Evolutionary conservation across 2,113 vertebrate genomes (phyloP), one percentile per base, ranked within the genome.

Genomic region (Nothobranchius furzeri): DNA sequence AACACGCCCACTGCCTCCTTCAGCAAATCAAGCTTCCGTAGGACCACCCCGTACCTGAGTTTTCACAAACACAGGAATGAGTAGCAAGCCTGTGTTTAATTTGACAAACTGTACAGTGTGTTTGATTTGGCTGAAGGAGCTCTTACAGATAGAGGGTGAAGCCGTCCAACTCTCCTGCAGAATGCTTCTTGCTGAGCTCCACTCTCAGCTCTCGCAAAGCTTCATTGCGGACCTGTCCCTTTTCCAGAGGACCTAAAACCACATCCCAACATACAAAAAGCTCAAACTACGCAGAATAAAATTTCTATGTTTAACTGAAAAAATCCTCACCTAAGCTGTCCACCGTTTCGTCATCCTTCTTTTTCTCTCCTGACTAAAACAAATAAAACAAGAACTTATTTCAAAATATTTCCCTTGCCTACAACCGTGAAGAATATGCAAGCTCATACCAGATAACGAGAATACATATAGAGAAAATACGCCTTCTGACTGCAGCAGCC

Each of bases 391-490:
- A 51, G 40, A 12, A 4, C 1, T 71, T 0, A n/a, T 25, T 47
- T 42, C 0, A 42, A 71, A 52, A 58, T 12, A 9, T 14, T 46
- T 69, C n/a, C 40, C 36, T 20, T 20, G 43, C 36, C 4, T 12
- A 42, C n/a, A 56, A 25, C 0, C 0, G 51, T 37, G 24, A 17
- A 52, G 4, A 30, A 30, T 30, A 30, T 30, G 30, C 14, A 7
- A 48, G 37, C 6, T 46, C 95, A 95, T 90, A 99, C 97, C 95
- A 99, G 90, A 69, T 99, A 99, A 85, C 97, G 95, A 45, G 98
- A 99, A 85, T 99, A 99, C 97, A 99, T 99, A 76, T 97, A 99
- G 37, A 99, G 85, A 79, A 99, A 99, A 85, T 99, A 98, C 30
- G 97, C 97, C 83, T 99, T 99, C 85, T 95, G 95, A 85, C 98